Evolutionary conservation across 2,888 invertebrate genomes (phyloP).

Genomic region (Polyommatus icarus): DNA sequence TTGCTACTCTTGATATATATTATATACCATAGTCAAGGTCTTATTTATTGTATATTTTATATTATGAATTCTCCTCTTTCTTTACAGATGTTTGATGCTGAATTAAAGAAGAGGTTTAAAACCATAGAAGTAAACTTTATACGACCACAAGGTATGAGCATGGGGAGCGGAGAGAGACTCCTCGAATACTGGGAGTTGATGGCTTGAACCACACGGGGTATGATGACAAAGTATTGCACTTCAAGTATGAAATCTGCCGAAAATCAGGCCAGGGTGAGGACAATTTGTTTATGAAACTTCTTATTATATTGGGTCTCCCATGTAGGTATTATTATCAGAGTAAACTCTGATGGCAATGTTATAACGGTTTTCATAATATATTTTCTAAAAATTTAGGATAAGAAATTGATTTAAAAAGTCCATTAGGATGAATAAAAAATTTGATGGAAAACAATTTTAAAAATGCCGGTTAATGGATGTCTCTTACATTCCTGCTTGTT

Average conservation of each 20-base stretch:
- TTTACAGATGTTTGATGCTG: slow-evolving; percentile 86
- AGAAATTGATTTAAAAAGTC: not conserved
- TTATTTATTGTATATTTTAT: not conserved
- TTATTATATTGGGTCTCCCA: slow-evolving; percentile 7
- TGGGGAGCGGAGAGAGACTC: slow-evolving; percentile 83
- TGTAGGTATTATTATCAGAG: not conserved
- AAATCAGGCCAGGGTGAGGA: slow-evolving; percentile 17
- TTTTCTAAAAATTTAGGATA: not conserved
- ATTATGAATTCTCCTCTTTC: not conserved
- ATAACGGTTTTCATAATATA: slow-evolving; percentile 4
- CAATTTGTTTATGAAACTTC: slow-evolving; percentile 10
- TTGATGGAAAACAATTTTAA: not conserved
- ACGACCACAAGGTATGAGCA: slow-evolving; percentile 82
- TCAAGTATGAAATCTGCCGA: not conserved
- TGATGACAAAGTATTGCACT: not conserved
- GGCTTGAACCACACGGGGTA: slow-evolving; percentile 51
- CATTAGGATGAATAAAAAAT: not conserved
- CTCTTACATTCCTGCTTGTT: not conserved
- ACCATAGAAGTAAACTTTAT: slow-evolving; percentile 88
- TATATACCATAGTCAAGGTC: not conserved
- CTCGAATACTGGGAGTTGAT: slow-evolving; percentile 83
- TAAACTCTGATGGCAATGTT: slow-evolving; percentile 4
- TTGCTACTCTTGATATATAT: too few species aligned
- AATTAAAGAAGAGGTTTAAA: slow-evolving; percentile 87
- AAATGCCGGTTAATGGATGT: not conserved